Evolutionary conservation across 2,888 invertebrate species (phyloP).

Genomic region (Troides oblongomaculatus): DNA sequence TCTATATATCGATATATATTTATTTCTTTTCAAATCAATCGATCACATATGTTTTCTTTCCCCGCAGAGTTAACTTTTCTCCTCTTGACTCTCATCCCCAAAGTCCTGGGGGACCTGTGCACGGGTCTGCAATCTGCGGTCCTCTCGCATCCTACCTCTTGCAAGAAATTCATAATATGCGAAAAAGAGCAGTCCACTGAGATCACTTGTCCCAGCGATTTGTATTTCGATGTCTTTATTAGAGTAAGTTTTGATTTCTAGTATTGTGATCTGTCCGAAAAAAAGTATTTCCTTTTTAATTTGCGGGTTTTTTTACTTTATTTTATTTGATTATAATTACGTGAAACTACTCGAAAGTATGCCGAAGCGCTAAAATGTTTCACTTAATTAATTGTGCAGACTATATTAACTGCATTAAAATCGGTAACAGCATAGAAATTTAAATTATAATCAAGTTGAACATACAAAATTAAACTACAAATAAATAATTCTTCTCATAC

Average conservation of each 20-base stretch:
- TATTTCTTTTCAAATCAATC: too few species aligned
- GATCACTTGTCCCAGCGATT: constrained; percentile 32
- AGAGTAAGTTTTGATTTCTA: constrained; percentile 33
- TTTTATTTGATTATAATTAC: too few species aligned
- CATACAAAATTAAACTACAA: too few species aligned
- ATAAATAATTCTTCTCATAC: too few species aligned
- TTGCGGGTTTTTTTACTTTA: too few species aligned
- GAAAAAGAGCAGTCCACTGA: constrained; percentile 31
- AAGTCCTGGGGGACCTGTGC: constrained; percentile 32
- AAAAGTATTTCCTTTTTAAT: neutral
- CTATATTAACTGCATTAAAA: constrained; percentile 7
- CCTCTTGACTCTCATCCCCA: constrained; percentile 30
- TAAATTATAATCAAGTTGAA: too few species aligned
- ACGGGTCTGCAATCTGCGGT: constrained; percentile 29
- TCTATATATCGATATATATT: too few species aligned
- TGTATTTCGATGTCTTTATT: constrained; percentile 33
- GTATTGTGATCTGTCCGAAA: neutral
- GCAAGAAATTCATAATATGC: constrained; percentile 36
- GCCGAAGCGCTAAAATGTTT: too few species aligned
- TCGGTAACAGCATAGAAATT: constrained; percentile 2
- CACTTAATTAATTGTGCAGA: too few species aligned
- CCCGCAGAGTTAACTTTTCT: constrained; percentile 26
- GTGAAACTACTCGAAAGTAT: too few species aligned
- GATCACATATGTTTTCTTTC: too few species aligned
- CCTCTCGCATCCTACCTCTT: constrained; percentile 31